Conservation (phyloP, 2,113 vertebrate genomes). For the Solea senegalensis region DNA sequence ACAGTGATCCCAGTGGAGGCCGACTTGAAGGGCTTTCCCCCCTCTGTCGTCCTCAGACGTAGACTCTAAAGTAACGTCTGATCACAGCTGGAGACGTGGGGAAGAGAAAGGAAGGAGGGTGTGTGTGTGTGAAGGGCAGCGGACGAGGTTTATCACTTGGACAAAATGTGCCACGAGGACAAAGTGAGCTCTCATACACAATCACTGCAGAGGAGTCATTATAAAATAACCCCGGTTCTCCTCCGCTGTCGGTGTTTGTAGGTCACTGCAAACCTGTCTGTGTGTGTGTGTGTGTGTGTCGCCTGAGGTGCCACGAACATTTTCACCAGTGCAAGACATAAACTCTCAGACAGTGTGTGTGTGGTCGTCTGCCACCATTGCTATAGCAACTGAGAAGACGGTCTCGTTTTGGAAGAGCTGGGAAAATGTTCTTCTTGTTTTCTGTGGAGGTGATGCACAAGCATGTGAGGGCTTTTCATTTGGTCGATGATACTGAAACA, state of each 20-base stretch:
- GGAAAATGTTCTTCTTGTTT: conserved; percentile 52
- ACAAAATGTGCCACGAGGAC: conserved; percentile 32
- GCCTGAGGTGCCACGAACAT: conserved; percentile 44
- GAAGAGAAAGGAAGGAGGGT: conserved; percentile 22
- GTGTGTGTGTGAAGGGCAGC: background rate
- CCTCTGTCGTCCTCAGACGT: conserved; percentile 37
- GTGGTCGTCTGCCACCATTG: conserved; percentile 69
- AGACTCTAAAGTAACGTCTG: conserved; percentile 37
- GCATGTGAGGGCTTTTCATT: conserved; percentile 23
- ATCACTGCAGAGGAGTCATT: background rate
- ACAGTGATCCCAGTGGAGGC: conserved; percentile 35
- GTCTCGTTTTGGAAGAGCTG: conserved; percentile 60
- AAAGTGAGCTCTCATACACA: background rate
- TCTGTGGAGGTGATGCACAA: conserved; percentile 11
- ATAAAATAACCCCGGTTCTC: conserved; percentile 14
- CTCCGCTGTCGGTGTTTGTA: conserved; percentile 21
- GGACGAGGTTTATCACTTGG: conserved; percentile 30
- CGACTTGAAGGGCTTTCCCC: conserved; percentile 36
- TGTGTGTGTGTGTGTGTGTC: conserved; percentile 3
- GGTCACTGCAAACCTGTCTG: background rate
- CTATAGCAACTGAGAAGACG: conserved; percentile 72
- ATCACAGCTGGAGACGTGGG: conserved; percentile 49
- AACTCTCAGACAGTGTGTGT: conserved; percentile 62
- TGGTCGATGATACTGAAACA: conserved; percentile 12
- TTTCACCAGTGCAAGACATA: conserved; percentile 49